These are phyloP conservation scores for Phenacoccus solenopsis DNA, from an alignment of 1,140 invertebrate species.

Conservation along the genomic window DNA sequence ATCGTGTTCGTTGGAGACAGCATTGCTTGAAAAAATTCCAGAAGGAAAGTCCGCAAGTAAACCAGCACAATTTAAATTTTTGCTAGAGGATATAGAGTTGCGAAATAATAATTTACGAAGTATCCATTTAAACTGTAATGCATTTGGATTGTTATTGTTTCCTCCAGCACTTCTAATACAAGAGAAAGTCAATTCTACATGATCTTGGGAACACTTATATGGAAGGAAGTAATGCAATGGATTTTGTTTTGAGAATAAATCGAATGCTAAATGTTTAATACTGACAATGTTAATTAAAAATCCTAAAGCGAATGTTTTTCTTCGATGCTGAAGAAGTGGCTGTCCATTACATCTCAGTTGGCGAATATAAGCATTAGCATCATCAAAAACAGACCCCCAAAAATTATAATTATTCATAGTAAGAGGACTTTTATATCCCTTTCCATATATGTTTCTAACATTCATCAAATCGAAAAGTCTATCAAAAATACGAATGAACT, in stretches of 20 bases:
- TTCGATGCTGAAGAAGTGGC: not conserved
- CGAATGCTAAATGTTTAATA: not conserved
- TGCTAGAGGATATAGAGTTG: not conserved
- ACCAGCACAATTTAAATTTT: not conserved
- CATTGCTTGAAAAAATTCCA: no score
- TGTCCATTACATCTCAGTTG: not conserved
- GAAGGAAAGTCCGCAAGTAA: no score
- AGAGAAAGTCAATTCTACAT: not conserved
- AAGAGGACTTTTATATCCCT: constrained; percentile 28
- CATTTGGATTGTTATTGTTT: not conserved
- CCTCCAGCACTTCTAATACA: not conserved
- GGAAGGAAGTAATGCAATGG: not conserved
- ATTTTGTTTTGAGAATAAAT: not conserved
- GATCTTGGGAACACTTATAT: not conserved
- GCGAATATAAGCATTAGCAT: not conserved
- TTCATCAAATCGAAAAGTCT: constrained; percentile 30
- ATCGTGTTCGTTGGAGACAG: no score
- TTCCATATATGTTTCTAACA: constrained; percentile 25
- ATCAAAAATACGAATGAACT: constrained; percentile 28
- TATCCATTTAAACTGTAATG: not conserved
- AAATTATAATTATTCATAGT: constrained; percentile 23
- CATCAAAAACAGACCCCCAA: not conserved
- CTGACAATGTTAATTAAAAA: not conserved
- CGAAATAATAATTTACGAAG: not conserved
- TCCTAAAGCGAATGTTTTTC: not conserved